Conservation (phyloP, 2,113 vertebrate genomes). For the Kobus ellipsiprymnus region DNA sequence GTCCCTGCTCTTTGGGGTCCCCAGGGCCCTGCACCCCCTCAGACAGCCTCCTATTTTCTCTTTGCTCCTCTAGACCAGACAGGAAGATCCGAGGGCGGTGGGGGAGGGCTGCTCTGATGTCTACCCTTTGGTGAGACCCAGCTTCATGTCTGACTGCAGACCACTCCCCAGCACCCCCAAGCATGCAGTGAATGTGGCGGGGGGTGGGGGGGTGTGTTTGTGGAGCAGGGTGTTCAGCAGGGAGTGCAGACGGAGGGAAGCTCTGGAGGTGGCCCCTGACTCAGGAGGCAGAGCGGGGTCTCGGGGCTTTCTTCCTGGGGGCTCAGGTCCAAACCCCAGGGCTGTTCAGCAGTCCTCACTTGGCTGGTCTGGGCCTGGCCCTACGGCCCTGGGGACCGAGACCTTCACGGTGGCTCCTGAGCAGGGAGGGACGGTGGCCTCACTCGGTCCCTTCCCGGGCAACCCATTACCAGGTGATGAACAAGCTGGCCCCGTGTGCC, state of each 20-base stretch:
- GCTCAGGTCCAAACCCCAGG: neutral
- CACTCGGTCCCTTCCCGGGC: neutral
- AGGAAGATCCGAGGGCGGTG: neutral
- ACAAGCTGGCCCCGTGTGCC: neutral
- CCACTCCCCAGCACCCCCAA: too few species aligned
- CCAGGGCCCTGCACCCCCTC: neutral
- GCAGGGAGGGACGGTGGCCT: neutral
- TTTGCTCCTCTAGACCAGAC: neutral
- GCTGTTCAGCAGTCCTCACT: neutral
- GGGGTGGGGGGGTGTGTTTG: fast-evolving
- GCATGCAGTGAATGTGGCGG: fast-evolving
- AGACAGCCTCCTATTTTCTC: neutral
- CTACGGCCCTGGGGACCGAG: neutral
- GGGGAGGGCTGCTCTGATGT: neutral
- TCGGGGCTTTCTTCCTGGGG: fast-evolving
- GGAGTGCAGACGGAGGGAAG: neutral
- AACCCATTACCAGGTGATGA: neutral
- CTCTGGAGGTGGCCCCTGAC: neutral
- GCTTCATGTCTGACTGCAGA: neutral
- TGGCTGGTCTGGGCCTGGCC: neutral
- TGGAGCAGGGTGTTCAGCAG: neutral
- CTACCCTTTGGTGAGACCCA: neutral
- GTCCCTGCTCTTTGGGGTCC: neutral
- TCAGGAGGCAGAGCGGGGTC: neutral
- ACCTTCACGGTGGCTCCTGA: fast-evolving